Evolutionary conservation across 2,888 invertebrate species (phyloP).

Genomic region (Tenthredo livida): DNA sequence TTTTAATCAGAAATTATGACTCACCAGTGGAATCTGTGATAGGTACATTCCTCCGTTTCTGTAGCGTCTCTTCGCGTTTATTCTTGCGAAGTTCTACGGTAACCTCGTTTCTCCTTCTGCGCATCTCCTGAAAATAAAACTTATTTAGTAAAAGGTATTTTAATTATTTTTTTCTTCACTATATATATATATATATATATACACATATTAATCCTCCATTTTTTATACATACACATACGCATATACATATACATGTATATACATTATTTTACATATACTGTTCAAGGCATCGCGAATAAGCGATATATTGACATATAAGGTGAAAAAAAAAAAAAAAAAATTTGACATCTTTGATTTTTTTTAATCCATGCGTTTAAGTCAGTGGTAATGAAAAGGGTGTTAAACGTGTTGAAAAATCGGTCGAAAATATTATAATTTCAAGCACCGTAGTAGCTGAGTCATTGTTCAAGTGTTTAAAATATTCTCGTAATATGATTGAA

Average conservation of each 20-base stretch:
- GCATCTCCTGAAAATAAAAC: slow-evolving; percentile 89
- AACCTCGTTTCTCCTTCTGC: slow-evolving; percentile 97
- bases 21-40: slow-evolving; percentile 88
- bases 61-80: slow-evolving; percentile 97
- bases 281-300: slow-evolving; percentile 2
- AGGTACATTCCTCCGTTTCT: slow-evolving; percentile 97
- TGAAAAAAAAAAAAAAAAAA: neutral
- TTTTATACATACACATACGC: neutral
- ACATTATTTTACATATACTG: neutral
- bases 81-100: slow-evolving; percentile 98
- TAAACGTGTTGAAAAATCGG: neutral
- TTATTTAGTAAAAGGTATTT: slow-evolving; percentile 47
- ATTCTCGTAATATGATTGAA: neutral
- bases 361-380: neutral
- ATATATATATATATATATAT: neutral
- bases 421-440: neutral
- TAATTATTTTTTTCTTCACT: neutral
- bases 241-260: neutral
- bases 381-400: neutral
- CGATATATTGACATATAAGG: neutral
- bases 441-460: slow-evolving; percentile 16
- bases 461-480: slow-evolving; percentile 19
- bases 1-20: slow-evolving; percentile 33
- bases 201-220: neutral
- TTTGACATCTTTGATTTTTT: neutral